Conservation (phyloP, 2,888 invertebrate genomes). For the Dynastes maya region DNA sequence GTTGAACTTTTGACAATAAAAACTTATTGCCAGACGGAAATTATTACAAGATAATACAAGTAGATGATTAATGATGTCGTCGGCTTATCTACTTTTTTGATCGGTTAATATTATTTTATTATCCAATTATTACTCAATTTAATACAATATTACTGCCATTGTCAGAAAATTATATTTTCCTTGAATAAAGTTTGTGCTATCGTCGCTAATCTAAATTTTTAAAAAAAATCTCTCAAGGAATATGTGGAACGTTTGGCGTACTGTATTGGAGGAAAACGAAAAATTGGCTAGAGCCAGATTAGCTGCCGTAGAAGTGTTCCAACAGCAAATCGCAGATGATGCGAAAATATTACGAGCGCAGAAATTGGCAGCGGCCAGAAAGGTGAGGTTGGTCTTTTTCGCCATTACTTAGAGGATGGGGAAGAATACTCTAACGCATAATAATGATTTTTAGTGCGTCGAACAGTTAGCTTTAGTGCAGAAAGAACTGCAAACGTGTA, state of each 20-base stretch:
- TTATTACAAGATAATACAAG: not conserved
- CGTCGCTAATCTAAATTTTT: constrained; percentile 10
- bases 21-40: not conserved
- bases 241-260: constrained; percentile 98
- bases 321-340: constrained; percentile 95
- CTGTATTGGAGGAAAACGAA: constrained; percentile 95
- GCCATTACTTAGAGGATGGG: not conserved
- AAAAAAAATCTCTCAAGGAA: constrained; percentile 77
- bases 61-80: not conserved
- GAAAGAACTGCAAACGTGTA: constrained; percentile 89
- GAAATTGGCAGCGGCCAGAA: constrained; percentile 87
- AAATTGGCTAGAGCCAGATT: constrained; percentile 91
- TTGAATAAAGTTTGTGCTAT: constrained; percentile 36
- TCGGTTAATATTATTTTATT: not conserved
- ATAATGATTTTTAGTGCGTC: constrained; percentile 75
- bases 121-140: no score
- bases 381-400: constrained; percentile 71
- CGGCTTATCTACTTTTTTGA: not conserved
- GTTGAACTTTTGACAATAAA: not conserved
- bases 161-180: not conserved
- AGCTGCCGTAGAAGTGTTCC: constrained; percentile 95
- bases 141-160: not conserved
- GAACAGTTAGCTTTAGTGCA: constrained; percentile 89
- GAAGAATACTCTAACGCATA: constrained; percentile 20
- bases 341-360: constrained; percentile 88